Base-by-base conservation (phyloP, 2,113 vertebrate species). In the Struthio camelus region DNA sequence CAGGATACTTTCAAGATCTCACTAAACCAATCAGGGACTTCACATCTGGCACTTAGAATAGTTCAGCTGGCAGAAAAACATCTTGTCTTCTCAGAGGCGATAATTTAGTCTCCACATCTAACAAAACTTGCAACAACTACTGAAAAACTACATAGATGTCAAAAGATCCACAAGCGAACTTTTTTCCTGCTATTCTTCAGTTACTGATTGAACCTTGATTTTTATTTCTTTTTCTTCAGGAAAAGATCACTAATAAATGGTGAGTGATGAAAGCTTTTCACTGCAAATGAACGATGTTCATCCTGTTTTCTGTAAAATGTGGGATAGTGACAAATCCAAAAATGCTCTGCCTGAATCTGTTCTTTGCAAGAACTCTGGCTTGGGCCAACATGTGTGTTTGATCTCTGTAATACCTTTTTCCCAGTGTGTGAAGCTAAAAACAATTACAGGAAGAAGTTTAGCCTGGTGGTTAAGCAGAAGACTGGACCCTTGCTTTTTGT, bases 221-320 rank as follows among this genome's bases (percentile, higher is more conserved):
- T 86, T 83, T 69, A 5, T 79, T 88, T 72, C 14, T 73, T 65
- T 69, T 40, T 30, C 66, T 79, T 53, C 32, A n/a, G 30, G 32
- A 80, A 51, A 53, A 66, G 23, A 67, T 46, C 48, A 38, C 81
- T 75, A 70, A 66, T 65, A 95, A 93, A 93, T 80, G 64, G 71
- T 93, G 89, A 73, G 73, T 91, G 80, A 94, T 91, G 59, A 92
- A 93, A 87, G 79, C 44, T 93, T 91, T 91, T 95, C 85, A 42
- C 59, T 95, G 85, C 79, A 95, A 96, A 94, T 95, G 84, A 93
- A 93, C 80, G 64, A 59, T 85, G 85, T 96, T 94, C 75, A 90
- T 95, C 79, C 76, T 87, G 32, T 62, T 94, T 93, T 87, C 78
- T 87, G 58, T 66, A 89, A 89, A 92, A 94, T 82, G 3, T 54